phyloP scores from a whole-genome alignment of 92 coral and sea anemone species.

The Parazoanthus darwini region DNA sequence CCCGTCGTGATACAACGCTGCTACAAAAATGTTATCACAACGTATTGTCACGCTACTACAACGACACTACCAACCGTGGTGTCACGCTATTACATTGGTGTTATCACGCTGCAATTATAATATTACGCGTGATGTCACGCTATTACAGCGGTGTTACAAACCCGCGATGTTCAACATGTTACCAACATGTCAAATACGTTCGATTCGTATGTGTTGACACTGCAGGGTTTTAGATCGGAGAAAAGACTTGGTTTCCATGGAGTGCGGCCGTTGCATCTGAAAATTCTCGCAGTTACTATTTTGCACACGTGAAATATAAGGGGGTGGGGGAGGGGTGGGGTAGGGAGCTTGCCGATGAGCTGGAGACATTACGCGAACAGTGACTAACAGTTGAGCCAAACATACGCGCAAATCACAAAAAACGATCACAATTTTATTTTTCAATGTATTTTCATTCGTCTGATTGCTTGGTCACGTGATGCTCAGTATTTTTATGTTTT shows the following conservation, averaged over 20 bases:
- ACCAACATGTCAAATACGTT: neutral
- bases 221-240: neutral
- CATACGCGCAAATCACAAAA: neutral
- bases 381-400: neutral
- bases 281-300: neutral
- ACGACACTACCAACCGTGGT: neutral
- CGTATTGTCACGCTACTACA: neutral
- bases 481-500: neutral
- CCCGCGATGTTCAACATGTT: neutral
- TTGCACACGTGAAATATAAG: neutral
- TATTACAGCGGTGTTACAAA: neutral
- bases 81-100: neutral
- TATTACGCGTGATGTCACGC: neutral
- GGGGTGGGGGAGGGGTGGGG: neutral
- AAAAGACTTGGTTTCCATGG: neutral
- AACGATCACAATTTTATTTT: neutral
- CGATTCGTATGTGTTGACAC: too few species aligned
- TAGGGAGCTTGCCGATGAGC: neutral
- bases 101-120: neutral
- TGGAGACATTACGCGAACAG: neutral
- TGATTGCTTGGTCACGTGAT: neutral
- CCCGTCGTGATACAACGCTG: too few species aligned
- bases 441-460: neutral
- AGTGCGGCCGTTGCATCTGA: too few species aligned
- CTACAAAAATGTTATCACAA: neutral